phyloP scores from a whole-genome alignment of 2,113 vertebrate genomes.

The Ursus arctos region DNA sequence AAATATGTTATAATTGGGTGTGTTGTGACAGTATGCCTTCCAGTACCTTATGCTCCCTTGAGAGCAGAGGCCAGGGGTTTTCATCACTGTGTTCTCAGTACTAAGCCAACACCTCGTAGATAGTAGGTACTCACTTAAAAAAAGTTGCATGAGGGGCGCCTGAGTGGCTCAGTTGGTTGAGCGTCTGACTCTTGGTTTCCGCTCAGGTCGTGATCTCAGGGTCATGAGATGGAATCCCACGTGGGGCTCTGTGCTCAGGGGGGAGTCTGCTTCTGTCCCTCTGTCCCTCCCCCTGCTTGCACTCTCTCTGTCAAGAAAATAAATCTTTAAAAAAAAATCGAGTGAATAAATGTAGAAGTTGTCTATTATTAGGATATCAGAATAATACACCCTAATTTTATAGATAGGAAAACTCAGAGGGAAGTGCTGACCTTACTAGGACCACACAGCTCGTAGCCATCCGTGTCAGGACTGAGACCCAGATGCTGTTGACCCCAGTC shows the following conservation, averaged over 20 bases:
- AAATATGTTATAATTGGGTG: background rate
- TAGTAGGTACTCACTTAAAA: background rate
- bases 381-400: background rate
- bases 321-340: background rate
- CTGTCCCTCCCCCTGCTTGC: background rate
- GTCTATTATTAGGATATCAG: background rate
- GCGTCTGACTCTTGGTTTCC: background rate
- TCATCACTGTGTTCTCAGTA: background rate
- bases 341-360: background rate
- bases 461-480: background rate
- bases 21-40: background rate
- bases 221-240: background rate
- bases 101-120: background rate
- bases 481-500: background rate
- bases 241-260: background rate
- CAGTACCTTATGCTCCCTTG: background rate
- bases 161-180: background rate
- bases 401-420: background rate
- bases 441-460: background rate
- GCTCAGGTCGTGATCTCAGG: background rate
- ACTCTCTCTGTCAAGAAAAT: background rate
- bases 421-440: background rate
- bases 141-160: background rate
- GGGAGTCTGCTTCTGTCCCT: background rate
- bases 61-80: background rate